Evolutionary conservation across 2,797 vertebrate species (phyloP), one percentile per base, ranked within the genome.

Genomic region (Sphaeramia orbicularis): DNA sequence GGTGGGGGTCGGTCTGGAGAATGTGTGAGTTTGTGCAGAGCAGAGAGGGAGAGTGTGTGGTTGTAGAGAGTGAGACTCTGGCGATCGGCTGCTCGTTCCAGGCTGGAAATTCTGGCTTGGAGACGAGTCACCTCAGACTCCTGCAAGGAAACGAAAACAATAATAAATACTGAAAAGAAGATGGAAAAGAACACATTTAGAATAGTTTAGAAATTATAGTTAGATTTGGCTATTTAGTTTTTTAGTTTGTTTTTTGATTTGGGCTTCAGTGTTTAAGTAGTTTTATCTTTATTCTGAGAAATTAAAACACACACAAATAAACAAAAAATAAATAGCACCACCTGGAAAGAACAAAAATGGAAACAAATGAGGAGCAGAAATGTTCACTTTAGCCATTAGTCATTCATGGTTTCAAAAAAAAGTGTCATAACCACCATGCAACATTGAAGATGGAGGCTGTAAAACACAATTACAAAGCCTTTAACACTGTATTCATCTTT

Each of bases 121-220:
- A 96, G 89, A 78, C 91, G 94, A 11, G 93, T 93, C 80, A 94
- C 84, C 87, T 95, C 95, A 10, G 94, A 94, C 84, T 96, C 95
- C 95, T 96, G 60, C 74, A 52, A 24, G 8, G 36, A 70, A 6
- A 78, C 0, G 5, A 38, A 38, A 52, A 50, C 4, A 50, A 7
- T 9, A 14, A 64, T 7, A 18, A 13, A 32, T 10, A 16, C 1
- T 10, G 1, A 18, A 18, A 61, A n/a, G 10, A 12, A 9, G 11
- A 3, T 30, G 27, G 27, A 30, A 30, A 7, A n/a, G n/a, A n/a
- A n/a, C n/a, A n/a, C n/a, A n/a, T n/a, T n/a, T n/a, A n/a, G n/a
- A n/a, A n/a, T n/a, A n/a, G n/a, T n/a, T n/a, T n/a, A n/a, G n/a
- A n/a, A n/a, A n/a, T n/a, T n/a, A n/a, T n/a, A n/a, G n/a, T n/a